Percentiles rank a stretch among this genome's conserved stretches.
Evolutionary conservation across 2,888 invertebrate genomes (phyloP).

Genomic region (Campoletis raptor): DNA sequence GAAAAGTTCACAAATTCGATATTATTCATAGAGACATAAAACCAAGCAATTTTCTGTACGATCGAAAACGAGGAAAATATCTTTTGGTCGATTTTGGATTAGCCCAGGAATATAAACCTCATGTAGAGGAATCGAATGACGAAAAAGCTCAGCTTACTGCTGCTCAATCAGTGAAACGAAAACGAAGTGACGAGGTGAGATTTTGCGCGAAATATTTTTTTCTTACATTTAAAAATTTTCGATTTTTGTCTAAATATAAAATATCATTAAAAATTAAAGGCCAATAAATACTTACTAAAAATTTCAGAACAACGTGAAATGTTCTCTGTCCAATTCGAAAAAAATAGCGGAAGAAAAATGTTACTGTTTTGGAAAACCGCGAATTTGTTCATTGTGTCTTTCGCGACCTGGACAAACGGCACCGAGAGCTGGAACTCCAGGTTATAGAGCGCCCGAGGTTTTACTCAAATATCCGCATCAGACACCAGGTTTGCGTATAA

Average conservation of each 20-base stretch:
- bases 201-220: not conserved
- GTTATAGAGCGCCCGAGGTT: conserved; percentile 95
- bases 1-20: conserved; percentile 92
- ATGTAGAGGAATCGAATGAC: conserved; percentile 68
- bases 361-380: conserved; percentile 89
- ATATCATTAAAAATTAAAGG: not conserved
- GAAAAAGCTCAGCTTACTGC: conserved; percentile 48
- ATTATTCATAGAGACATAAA: conserved; percentile 96
- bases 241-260: not conserved
- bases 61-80: conserved; percentile 89
- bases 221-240: conserved; percentile 11
- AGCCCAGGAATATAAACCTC: conserved; percentile 88
- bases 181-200: conserved; percentile 79
- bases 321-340: conserved; percentile 69
- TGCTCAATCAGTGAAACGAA: conserved; percentile 74
- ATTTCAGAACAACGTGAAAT: conserved; percentile 73
- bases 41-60: conserved; percentile 96
- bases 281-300: not conserved
- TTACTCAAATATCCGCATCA: conserved; percentile 92
- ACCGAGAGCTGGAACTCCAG: conserved; percentile 95
- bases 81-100: conserved; percentile 96
- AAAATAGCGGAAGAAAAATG: conserved; percentile 85
- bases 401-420: conserved; percentile 89
- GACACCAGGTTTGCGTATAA: conserved; percentile 87
- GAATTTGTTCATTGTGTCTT: conserved; percentile 89